Evolutionary conservation across 2,888 invertebrate genomes (phyloP).

Genomic region (Hecatera dysodea): DNA sequence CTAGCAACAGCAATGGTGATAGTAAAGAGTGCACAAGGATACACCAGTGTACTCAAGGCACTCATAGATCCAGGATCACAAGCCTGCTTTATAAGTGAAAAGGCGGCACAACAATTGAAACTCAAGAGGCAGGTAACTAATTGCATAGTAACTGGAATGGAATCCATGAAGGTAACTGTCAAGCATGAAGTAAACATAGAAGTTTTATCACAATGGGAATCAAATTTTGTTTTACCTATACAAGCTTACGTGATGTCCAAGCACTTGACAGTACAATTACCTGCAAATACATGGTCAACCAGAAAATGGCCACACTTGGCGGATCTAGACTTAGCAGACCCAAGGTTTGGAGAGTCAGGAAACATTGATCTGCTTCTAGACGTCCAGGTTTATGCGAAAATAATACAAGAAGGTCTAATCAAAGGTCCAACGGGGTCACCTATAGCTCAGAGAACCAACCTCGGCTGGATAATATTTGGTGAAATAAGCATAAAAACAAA

Average conservation of each 20-base stretch:
- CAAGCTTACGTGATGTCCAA: constrained; percentile 7
- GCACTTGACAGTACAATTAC: constrained; percentile 7
- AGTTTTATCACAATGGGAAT: constrained; percentile 7
- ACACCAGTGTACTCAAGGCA: too few species aligned
- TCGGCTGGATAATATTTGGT: too few species aligned
- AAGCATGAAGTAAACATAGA: background rate
- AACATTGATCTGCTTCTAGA: constrained; percentile 3
- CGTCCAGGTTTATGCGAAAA: too few species aligned
- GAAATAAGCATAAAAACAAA: too few species aligned
- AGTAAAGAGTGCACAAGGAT: too few species aligned
- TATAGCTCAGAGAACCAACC: too few species aligned
- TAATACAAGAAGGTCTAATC: too few species aligned
- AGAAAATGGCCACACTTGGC: constrained; percentile 2
- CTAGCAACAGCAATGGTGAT: too few species aligned
- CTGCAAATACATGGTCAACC: background rate
- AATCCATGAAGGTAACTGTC: constrained; percentile 1
- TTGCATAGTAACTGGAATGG: background rate
- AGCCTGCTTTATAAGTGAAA: too few species aligned
- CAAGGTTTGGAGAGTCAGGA: background rate
- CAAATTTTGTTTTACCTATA: background rate
- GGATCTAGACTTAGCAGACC: background rate
- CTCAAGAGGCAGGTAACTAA: background rate
- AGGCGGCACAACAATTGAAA: background rate
- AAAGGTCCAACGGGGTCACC: too few species aligned
- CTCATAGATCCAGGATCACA: too few species aligned